phyloP scores from a whole-genome alignment of 2,797 vertebrate genomes.

The Borostomias antarcticus region DNA sequence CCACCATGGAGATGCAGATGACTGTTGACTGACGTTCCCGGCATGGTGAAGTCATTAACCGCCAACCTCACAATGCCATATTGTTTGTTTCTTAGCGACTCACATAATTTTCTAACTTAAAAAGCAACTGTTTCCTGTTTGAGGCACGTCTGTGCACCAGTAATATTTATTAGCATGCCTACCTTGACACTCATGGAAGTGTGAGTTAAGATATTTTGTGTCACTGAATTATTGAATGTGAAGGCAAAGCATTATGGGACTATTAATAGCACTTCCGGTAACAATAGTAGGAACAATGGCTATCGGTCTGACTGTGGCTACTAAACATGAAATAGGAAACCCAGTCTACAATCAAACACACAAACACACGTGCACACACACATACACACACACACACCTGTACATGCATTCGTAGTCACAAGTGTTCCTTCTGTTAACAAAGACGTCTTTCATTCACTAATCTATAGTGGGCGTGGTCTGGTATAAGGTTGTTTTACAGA shows the following conservation, averaged over 20 bases:
- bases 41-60: slow-evolving; percentile 1
- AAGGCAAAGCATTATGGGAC: not conserved
- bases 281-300: too few relatives aligned
- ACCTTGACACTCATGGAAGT: not conserved
- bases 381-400: not conserved
- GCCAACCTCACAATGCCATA: not conserved
- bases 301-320: not conserved
- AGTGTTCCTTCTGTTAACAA: slow-evolving; percentile 11
- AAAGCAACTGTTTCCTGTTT: slow-evolving; percentile 16
- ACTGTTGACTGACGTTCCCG: slow-evolving; percentile 1
- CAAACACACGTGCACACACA: not conserved
- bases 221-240: not conserved
- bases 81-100: not conserved
- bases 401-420: not conserved
- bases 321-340: not conserved
- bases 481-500: not conserved
- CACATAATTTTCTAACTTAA: not conserved
- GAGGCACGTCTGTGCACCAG: not conserved
- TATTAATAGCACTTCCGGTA: not conserved
- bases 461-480: not conserved
- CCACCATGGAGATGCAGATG: slow-evolving; percentile 12
- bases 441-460: slow-evolving; percentile 10
- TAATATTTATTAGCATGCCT: not conserved
- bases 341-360: not conserved
- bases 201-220: not conserved